Evolutionary conservation across 2,113 vertebrate species (phyloP).

Genomic region (Anolis carolinensis): DNA sequence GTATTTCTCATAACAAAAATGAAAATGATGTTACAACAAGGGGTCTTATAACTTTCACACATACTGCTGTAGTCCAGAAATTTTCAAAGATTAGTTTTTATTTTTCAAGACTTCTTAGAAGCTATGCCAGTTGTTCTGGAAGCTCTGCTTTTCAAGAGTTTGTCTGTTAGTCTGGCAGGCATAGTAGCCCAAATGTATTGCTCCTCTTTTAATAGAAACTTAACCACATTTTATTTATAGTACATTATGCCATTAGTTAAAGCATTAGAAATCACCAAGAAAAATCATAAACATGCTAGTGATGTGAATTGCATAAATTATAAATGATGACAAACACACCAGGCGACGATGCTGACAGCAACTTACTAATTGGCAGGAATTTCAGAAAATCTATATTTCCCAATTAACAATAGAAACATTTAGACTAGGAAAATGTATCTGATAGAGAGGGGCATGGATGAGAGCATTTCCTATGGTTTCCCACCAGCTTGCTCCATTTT

Average conservation of each 20-base stretch:
- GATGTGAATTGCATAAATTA: neutral
- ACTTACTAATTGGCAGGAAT: neutral
- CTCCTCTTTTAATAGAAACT: neutral
- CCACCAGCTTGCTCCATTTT: neutral
- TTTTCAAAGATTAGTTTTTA: neutral
- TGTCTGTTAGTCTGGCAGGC: no score
- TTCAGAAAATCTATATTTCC: neutral
- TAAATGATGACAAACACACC: conserved; percentile 11
- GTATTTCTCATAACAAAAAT: no score
- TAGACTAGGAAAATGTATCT: neutral
- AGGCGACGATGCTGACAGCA: neutral
- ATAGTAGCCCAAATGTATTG: neutral
- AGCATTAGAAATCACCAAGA: neutral
- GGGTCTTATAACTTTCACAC: no score
- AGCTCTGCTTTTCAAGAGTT: neutral
- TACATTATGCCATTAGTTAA: conserved; percentile 1
- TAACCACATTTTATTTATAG: neutral
- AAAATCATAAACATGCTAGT: neutral
- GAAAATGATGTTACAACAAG: no score
- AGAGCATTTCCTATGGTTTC: neutral
- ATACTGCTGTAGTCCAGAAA: no score
- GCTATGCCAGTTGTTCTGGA: neutral
- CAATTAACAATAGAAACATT: neutral
- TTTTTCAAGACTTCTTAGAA: neutral
- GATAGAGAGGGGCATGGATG: neutral